phyloP scores from a whole-genome alignment of 2,113 vertebrate species.

The Gallinago undulata region DNA sequence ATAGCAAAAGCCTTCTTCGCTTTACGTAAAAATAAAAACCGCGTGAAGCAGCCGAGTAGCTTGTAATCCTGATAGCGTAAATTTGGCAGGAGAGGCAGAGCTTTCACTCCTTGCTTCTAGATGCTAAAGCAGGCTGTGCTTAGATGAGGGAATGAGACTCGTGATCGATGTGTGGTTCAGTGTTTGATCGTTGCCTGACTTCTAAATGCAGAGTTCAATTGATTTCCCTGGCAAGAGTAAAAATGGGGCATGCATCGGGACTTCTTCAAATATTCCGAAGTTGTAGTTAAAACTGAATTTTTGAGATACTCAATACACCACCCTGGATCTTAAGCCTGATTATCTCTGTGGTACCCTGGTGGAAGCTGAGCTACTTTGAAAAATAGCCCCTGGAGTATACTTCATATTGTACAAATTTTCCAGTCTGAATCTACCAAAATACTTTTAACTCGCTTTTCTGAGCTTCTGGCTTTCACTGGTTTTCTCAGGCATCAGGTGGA shows the following conservation, averaged over 20 bases:
- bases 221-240: not conserved
- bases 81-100: not conserved
- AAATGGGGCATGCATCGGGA: not conserved
- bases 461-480: not conserved
- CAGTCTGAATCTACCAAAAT: not conserved
- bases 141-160: not conserved
- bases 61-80: not conserved
- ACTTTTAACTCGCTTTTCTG: not conserved
- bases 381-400: not conserved
- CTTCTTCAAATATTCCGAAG: not conserved
- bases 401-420: not conserved
- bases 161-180: rapidly evolving
- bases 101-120: not conserved
- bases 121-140: rapidly evolving
- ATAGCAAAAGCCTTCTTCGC: not conserved
- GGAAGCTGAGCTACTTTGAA: not conserved
- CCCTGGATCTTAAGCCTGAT: not conserved
- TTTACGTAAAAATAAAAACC: not conserved
- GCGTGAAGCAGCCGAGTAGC: not conserved
- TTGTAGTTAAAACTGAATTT: not conserved
- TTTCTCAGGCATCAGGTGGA: not conserved
- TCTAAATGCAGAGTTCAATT: not conserved
- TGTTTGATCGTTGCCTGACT: not conserved
- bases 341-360: not conserved
- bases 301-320: not conserved